Conservation (phyloP, 2,888 invertebrate species). For the Diarsia brunnea region DNA sequence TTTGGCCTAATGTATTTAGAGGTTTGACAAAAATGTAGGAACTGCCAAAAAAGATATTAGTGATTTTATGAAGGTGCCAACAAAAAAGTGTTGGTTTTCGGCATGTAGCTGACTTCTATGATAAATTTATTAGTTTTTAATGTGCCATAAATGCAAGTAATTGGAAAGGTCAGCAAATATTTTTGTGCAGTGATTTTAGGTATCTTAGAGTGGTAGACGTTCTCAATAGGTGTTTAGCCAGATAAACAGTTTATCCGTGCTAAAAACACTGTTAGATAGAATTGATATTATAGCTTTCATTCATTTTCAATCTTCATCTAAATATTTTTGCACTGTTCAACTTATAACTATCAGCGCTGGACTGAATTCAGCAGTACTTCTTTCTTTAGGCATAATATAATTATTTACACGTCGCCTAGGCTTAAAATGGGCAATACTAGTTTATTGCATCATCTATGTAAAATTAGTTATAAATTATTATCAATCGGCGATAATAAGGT, state of each 20-base stretch:
- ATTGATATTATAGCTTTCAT: not conserved
- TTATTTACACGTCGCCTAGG: not conserved
- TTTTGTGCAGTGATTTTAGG: conserved; percentile 5
- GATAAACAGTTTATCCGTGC: not conserved
- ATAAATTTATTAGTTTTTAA: conserved; percentile 5
- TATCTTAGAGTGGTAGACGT: not conserved
- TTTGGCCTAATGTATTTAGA: not conserved
- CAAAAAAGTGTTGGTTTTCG: not conserved
- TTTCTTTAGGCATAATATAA: not conserved
- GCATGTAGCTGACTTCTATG: conserved; percentile 2
- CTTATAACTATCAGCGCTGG: not conserved
- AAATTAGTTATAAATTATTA: conserved; percentile 21
- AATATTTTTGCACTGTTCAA: not conserved
- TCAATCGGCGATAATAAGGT: conserved; percentile 20
- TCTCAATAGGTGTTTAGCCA: not conserved
- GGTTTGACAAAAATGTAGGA: conserved; percentile 15
- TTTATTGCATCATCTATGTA: not conserved
- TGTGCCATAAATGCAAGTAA: conserved; percentile 30
- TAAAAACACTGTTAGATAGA: not conserved
- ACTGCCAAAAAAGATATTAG: conserved; percentile 33
- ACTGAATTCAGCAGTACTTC: not conserved
- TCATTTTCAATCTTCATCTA: not conserved
- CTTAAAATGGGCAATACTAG: not conserved
- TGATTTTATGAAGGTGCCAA: conserved; percentile 6
- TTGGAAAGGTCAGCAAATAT: not conserved